Evolutionary conservation across 2,888 invertebrate species (phyloP).

Genomic region (Julus scandinavius): DNA sequence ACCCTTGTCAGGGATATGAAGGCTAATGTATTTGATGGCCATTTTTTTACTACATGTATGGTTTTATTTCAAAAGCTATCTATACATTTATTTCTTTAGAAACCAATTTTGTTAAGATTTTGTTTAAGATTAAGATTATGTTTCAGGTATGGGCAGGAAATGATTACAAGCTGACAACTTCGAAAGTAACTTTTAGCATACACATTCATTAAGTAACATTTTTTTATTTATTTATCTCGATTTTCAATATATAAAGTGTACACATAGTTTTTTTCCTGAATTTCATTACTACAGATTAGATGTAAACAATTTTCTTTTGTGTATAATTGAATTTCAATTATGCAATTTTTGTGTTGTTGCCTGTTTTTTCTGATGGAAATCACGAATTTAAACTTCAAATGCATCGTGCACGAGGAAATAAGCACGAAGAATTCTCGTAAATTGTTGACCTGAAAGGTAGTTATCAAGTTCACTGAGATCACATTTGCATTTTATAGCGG

Average conservation of each 20-base stretch:
- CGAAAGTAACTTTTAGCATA: slow-evolving; percentile 9
- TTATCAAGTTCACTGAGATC: slow-evolving; percentile 17
- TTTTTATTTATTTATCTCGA: slow-evolving; percentile 1
- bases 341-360: not conserved
- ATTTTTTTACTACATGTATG: not conserved
- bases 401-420: not conserved
- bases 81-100: no score
- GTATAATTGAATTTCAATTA: not conserved
- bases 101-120: not conserved
- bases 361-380: not conserved
- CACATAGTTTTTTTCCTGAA: not conserved
- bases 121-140: not conserved
- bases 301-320: not conserved
- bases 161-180: not conserved
- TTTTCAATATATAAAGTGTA: not conserved
- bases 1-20: not conserved
- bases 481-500: slow-evolving; percentile 32
- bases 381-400: slow-evolving; percentile 10
- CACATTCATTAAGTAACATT: not conserved
- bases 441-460: slow-evolving; percentile 14
- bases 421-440: not conserved
- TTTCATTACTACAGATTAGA: not conserved
- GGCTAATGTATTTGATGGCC: not conserved
- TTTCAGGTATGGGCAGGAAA: slow-evolving; percentile 6
- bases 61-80: not conserved